Evolutionary conservation across 2,888 invertebrate genomes (phyloP), one percentile per base, ranked within the genome.

Genomic region (Drosophila yooni): DNA sequence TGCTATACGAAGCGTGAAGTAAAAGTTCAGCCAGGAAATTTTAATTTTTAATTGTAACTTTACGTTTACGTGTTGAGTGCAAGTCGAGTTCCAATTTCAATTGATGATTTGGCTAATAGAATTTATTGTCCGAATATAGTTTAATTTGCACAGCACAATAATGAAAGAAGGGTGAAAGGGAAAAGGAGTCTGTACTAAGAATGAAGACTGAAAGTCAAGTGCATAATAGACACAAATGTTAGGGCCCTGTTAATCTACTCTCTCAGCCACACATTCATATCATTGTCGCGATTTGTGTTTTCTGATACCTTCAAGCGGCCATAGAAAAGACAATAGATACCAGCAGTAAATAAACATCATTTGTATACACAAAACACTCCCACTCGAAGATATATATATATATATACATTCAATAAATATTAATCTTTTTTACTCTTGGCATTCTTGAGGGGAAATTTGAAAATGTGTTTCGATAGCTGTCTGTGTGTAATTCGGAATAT

Each of bases 171-270:
- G 60, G 54, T 56, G 40, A 33, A 25, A 36, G 43, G 34, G 33
- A 36, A 58, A 67, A 54, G 36, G 52, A 68, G 58, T 70, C 62
- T 31, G 33, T 66, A 71, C 87, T 71, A 79, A 81, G 82, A 89
- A 72, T 74, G 90, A 87, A 87, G 87, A 87, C 87, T 87, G 87
- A 87, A 83, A 88, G 87, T 87, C 83, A 78, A 88, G 76, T 81
- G 86, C 86, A 88, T 78, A 74, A 80, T 65, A 71, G 46, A 67
- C 68, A 70, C 64, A 65, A 70, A 68, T 67, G 56, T 65, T 62
- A 63, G 51, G 54, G 54, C 54, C 61, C 72, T 70, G 71, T 59
- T 69, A 60, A 66, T 54, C 51, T 62, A 70, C 61, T 67, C 52
- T 76, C 63, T 62, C 61, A 72, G 50, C 61, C 51, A 62, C 65